Evolutionary conservation across 2,797 vertebrate species (phyloP).

Genomic region (Sebastes itinus): DNA sequence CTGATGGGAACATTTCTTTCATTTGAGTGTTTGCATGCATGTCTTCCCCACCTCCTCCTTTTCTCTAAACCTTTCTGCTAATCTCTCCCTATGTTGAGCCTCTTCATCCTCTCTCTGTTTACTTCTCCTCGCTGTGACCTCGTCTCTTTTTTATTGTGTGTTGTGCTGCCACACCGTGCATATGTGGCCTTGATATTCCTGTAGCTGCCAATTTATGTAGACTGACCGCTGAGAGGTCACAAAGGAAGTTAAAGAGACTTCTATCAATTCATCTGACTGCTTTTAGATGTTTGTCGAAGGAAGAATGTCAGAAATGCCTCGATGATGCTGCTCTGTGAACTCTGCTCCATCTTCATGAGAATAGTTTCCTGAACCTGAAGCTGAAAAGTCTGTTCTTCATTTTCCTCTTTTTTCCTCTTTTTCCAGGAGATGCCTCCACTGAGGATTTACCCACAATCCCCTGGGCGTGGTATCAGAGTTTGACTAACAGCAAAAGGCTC

Average conservation of each 20-base stretch:
- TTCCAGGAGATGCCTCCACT: conserved; percentile 44
- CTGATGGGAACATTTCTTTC: conserved; percentile 17
- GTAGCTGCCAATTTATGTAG: conserved; percentile 6
- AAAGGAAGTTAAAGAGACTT: conserved; percentile 1
- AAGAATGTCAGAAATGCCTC: conserved; percentile 19
- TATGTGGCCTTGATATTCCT: conserved; percentile 24
- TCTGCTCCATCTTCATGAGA: conserved; percentile 11
- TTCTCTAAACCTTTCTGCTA: neutral
- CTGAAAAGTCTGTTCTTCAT: conserved; percentile 13
- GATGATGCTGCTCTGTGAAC: neutral
- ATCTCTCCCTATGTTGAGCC: neutral
- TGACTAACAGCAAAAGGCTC: conserved; percentile 24
- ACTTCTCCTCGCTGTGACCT: neutral
- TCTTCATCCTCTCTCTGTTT: neutral
- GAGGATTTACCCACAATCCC: conserved; percentile 44
- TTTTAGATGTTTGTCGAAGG: conserved; percentile 14
- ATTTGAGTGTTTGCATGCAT: neutral
- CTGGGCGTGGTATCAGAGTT: conserved; percentile 35
- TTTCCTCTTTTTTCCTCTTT: neutral
- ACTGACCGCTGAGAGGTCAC: conserved; percentile 7
- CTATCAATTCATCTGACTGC: neutral
- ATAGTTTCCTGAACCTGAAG: neutral
- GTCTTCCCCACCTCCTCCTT: neutral
- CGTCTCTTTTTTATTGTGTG: neutral
- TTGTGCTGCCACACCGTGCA: conserved; percentile 7